Evolutionary conservation across 2,888 invertebrate genomes (phyloP), one percentile per base, ranked within the genome.

Genomic region (Lasioglossum vierecki): DNA sequence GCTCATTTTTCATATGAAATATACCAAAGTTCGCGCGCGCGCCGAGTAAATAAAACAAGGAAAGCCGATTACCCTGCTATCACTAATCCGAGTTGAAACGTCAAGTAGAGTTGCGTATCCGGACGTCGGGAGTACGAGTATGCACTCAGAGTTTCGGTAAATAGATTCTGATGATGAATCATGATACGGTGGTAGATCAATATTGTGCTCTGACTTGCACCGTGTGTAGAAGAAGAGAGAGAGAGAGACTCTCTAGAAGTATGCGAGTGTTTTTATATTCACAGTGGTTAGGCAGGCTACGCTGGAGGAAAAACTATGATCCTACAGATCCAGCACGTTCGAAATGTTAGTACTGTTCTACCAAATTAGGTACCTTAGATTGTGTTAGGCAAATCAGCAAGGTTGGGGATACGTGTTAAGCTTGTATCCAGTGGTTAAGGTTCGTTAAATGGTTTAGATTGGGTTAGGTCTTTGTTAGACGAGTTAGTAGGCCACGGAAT

Each of bases 401-500:
- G 70, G 22, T 39, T 4, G 11, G n/a, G 4, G 22, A 41, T 39
- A 39, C 39, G 39, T 70, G 70, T 70, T 70, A 41, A 41, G 41
- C 70, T 41, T 41, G 41, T 70, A 41, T 41, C n/a, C 70, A 13
- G 70, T 70, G 41, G 70, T 70, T 70, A 70, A 70, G 70, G 70
- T 70, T 70, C 70, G 70, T 70, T 70, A 70, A 70, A 70, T 41
- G 70, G 70, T 70, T 41, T 70, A 70, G 70, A 70, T 70, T 70
- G 41, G 39, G n/a, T 70, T 70, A 70, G 70, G 70, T 41, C 70
- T 70, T 41, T 41, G 70, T 70, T 41, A 41, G 70, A 41, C n/a
- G 41, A 70, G 70, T 70, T 70, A 70, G 70, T n/a, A 41, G 22
- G 41, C 41, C 41, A n/a, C 4, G 5, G 41, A 11, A 22, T 30